Base-by-base conservation (phyloP, 2,797 vertebrate genomes). In the Alauda arvensis region DNA sequence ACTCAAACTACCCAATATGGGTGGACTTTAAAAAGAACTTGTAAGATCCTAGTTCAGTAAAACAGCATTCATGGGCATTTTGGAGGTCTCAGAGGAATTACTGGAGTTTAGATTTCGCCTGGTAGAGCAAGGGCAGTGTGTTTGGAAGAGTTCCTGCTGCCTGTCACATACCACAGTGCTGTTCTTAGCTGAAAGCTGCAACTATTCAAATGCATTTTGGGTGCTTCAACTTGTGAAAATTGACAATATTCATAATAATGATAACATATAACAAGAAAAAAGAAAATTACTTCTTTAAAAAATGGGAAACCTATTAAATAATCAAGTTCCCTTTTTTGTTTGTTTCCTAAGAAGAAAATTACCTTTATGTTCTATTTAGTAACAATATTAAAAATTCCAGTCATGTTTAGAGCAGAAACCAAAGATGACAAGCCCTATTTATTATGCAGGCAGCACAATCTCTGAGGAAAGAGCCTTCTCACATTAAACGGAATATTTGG, bases 401-500 rank as follows among this genome's bases (percentile, higher is more conserved):
- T 49, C 63, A 40, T 14, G 24, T 42, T 82, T 68, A 53, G 18
- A 52, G 25, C 43, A 74, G 55, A 90, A 84, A 91, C 8, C 61
- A 51, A 77, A 77, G 25, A 87, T 21, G 33, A 86, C 31, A 82
- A 67, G 37, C 62, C 20, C 51, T 18, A n/a, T 85, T 92, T 68
- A 65, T 46, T 51, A 31, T 61, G 24, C 12, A 65, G 77, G 77
- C 57, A 70, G 33, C 10, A 65, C 28, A 67, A 18, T 37, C 46
- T 57, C 62, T 37, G 82, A 82, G 17, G 49, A 62, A 91, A 71
- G 21, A 75, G 23, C 15, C 31, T 77, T 80, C 52, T 79, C 25
- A 56, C 46, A 80, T 28, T 56, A 87, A 87, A 68, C 28, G 24
- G 7, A 83, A 40, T n/a, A 52, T 53, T 76, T 56, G 33, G 9